Conservation (phyloP, 2,113 vertebrate genomes). For the Opisthocomus hoazin region DNA sequence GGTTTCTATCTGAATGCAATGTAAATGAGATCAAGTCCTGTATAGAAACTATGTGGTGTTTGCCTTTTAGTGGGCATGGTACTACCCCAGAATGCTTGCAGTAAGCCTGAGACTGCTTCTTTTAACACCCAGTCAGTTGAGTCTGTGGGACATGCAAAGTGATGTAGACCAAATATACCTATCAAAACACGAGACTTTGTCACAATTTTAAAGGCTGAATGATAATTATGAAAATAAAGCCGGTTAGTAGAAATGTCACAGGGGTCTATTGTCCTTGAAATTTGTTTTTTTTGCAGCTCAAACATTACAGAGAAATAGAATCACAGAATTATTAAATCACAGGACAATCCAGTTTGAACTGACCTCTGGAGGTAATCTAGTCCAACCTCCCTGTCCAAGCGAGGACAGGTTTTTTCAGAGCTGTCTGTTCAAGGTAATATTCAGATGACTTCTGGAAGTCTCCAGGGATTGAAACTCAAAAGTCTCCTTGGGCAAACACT, state of each 20-base stretch:
- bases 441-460: background rate
- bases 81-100: background rate
- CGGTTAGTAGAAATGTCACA: background rate
- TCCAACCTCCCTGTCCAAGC: background rate
- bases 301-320: background rate
- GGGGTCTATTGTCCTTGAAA: background rate
- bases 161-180: background rate
- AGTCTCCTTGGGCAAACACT: background rate
- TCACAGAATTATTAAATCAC: background rate
- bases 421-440: background rate
- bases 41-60: background rate
- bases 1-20: background rate
- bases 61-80: background rate
- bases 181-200: background rate
- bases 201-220: background rate
- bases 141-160: background rate
- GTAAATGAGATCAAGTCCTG: background rate
- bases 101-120: background rate
- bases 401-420: background rate
- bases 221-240: background rate
- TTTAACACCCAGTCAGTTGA: fast-evolving
- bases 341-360: background rate
- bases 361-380: background rate
- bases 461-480: background rate
- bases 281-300: background rate